Evolutionary conservation across 2,888 invertebrate species (phyloP), one percentile per base, ranked within the genome.

Genomic region (Amphimallon solstitiale): DNA sequence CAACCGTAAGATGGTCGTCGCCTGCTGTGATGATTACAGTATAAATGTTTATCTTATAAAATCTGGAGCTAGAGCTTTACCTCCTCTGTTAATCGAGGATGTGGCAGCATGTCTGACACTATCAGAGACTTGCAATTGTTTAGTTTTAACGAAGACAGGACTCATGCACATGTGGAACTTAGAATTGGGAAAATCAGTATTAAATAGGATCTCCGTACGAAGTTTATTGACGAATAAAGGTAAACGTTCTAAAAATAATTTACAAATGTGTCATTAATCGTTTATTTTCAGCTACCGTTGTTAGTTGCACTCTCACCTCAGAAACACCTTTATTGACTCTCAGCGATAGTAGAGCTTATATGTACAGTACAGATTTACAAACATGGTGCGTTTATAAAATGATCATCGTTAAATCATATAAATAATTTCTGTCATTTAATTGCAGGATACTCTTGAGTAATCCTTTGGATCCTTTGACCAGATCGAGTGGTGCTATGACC

Each of bases 291-390:
- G 87, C 83, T 52, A 83, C 84, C 68, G 89, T 85, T 19, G 87
- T 84, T 67, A 87, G 84, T 70, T 88, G 85, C 76, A 87, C 85
- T 64, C 86, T 88, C 74, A 83, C 80, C 72, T 82, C 77, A 10
- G 90, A 92, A 69, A 89, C 91, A 77, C 95, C 96, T 0, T 86
- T 95, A 78, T 85, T 97, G 70, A 88, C 92, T n/a, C 86, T 97
- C 35, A 91, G 90, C 34, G 94, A 92, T 78, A 94, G 94, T 19
- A 90, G 91, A 78, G 92, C 94, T 1, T 97, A 92, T 77, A 90
- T 93, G 65, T 97, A 92, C 80, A 91, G 92, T 73, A 85, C 87
- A 71, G 90, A 91, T 76, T 85, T 97, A 76, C 88, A 88, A 75
- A 86, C 90, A 3, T 91, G 93, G 95, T 89, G 83, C 85, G 83